Evolutionary conservation across 1,140 invertebrate species (phyloP), one percentile per base, ranked within the genome.

Genomic region (Marisa cornuarietis): DNA sequence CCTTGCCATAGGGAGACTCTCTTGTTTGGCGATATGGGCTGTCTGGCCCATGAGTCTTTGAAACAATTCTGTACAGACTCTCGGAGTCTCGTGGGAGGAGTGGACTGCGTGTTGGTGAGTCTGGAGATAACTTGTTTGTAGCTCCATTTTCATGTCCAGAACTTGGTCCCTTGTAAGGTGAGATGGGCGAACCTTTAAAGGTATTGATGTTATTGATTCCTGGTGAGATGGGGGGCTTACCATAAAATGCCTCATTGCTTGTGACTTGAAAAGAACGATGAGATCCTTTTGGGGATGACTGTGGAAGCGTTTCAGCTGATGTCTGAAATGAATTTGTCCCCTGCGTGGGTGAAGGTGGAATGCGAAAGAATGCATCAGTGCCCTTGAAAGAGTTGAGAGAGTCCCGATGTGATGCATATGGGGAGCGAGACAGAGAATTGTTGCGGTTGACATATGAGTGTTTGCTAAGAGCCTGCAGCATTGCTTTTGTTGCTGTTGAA

Each of bases 341-440:
- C 20, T 80, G 80, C 11, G 81, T 74, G n/a, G 83, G 78, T 14
- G 77, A 80, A 14, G 81, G 71, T 13, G 76, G 71, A 51, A 78
- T 75, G 14, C 71, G 61, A 62, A 82, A 84, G 49, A 81, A 74
- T n/a, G 82, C 68, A n/a, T 84, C 83, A 26, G 76, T 80, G 16
- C 81, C 68, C 62, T 71, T 84, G 66, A 84, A 84, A 14, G 83
- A 84, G 61, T 77, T 81, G n/a, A 81, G 65, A 14, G 83, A 84
- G 31, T 84, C 83, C 71, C 83, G 71, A 49, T 73, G n/a, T 14
- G 71, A 72, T 49, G 69, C 71, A n/a, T 72, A 66, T 24, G 71
- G 71, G 18, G 78, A 77, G 65, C 76, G 76, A 11, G 76, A 77
- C 42, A 77, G 76, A 49, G 76, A 77, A 63, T 77, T 77, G 76